Base-by-base conservation (phyloP, 2,113 vertebrate species). In the Meles meles region DNA sequence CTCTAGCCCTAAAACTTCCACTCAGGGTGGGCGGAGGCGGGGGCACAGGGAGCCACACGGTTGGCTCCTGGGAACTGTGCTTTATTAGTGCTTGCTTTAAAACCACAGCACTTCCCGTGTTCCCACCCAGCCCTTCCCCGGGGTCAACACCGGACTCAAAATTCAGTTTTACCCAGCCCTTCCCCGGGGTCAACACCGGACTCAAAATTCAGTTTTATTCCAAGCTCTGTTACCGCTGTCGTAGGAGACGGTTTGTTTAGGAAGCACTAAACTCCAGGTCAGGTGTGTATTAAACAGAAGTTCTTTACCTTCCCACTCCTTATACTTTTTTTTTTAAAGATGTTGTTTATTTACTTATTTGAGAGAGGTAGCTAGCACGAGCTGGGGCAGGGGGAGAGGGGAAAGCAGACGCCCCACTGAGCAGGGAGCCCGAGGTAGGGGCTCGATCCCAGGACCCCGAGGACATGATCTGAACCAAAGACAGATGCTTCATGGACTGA, bases 121-220 rank as follows among this genome's bases (percentile, higher is more conserved):
- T 86, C 39, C 61, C 29, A 57, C 52, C 72, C 25, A n/a, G 44
- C 59, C 76, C 57, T 88, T 87, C 15, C 29, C 61, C 39, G 6
- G 52, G n/a, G 14, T 69, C 27, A 94, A 71, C 23, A 83, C 1
- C 10, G 3, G 6, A 34, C 37, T 93, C 79, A 88, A 84, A 93
- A 91, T 65, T 59, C 84, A 63, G 39, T 79, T 85, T 8, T 12
- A 71, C 52, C 72, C 25, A n/a, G 44, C 59, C 76, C 57, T 88
- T 87, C 15, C 29, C 61, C 39, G 6, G 52, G n/a, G 14, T 69
- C 27, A 94, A 71, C 23, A 83, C 1, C 10, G 3, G 6, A 34
- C 37, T 93, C 79, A 88, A 84, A 93, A 91, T 65, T 59, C 84
- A 63, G 39, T 79, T 85, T 8, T 12, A 71, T 44, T 59, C 49